Evolutionary conservation across 1,140 invertebrate genomes (phyloP).

Genomic region (Cepaea nemoralis): DNA sequence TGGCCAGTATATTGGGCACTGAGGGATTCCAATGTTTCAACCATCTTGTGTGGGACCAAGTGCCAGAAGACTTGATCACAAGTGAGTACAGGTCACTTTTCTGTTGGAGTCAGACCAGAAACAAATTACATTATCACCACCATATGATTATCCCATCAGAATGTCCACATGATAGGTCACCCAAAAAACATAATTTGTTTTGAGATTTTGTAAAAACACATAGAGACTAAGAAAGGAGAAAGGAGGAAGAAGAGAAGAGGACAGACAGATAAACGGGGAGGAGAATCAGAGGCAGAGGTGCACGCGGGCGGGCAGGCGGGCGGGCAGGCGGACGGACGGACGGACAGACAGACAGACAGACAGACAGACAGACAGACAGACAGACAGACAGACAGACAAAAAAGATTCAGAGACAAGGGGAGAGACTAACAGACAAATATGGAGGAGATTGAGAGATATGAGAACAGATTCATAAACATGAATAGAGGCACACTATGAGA

Average conservation of each 20-base stretch:
- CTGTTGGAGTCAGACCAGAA: not conserved
- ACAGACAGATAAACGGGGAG: not conserved
- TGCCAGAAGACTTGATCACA: conserved; percentile 18
- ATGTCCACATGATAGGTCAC: not conserved
- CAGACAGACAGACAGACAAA: too few species aligned
- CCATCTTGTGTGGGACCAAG: conserved; percentile 12
- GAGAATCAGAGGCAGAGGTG: too few species aligned
- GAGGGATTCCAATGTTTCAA: not conserved
- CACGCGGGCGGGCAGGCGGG: too few species aligned
- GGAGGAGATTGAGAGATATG: too few species aligned
- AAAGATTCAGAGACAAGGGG: too few species aligned
- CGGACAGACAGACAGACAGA: too few species aligned
- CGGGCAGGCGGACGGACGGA: too few species aligned
- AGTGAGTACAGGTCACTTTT: conserved; percentile 26
- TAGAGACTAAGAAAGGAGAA: not conserved
- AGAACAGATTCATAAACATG: too few species aligned
- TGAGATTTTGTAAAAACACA: not conserved
- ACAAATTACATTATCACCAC: not conserved
- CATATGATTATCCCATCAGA: not conserved
- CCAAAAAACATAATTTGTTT: not conserved
- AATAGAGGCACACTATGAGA: too few species aligned
- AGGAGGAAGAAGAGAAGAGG: not conserved
- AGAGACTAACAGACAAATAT: too few species aligned
- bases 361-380: too few species aligned
- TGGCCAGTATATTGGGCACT: conserved; percentile 2